Evolutionary conservation across 2,113 vertebrate species (phyloP), one percentile per base, ranked within the genome.

Genomic region (Hippocampus zosterae): DNA sequence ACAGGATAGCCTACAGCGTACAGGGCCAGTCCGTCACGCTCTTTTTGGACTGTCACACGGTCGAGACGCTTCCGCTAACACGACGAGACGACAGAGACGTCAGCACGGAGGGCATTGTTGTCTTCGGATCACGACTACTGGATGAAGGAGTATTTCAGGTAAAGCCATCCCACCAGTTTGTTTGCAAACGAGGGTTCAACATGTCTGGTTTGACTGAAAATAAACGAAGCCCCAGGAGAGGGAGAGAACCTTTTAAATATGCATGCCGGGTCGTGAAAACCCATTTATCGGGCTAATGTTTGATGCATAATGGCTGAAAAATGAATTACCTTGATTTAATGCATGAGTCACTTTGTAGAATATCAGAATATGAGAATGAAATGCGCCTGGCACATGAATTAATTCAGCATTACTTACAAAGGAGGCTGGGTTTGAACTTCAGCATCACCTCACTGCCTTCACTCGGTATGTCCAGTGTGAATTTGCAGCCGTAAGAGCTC

Each of bases 111-210:
- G 96, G 96, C 0, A 81, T 94, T 59, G 93, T 89, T 0, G 81
- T 98, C 37, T 92, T 98, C 33, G 96, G 95, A 29, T 93, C 90
- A 0, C 88, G 92, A n/a, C 88, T 95, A 15, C 76, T 84, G 29
- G 90, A 93, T 1, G 90, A 95, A 81, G 92, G 92, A 18, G 81
- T 91, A 37, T 98, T 98, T 29, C 89, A 98, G 95, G 96, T 98
- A 88, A 12, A 81, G 41, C 15, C 7, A 13, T 27, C 13, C 1
- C 42, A 37, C 1, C 15, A 2, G 13, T 33, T 21, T 21, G 9
- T 63, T 23, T 10, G 13, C 19, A 10, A 40, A 9, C 19, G 19
- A 23, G 12, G 70, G 50, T 10, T 70, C 12, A 65, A 67, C 68
- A 18, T 2, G 7, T 16, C 6, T 9, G 8, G 52, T n/a, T 55